Base-by-base conservation (phyloP, 1,140 invertebrate genomes). In the Euborellia annulipes region DNA sequence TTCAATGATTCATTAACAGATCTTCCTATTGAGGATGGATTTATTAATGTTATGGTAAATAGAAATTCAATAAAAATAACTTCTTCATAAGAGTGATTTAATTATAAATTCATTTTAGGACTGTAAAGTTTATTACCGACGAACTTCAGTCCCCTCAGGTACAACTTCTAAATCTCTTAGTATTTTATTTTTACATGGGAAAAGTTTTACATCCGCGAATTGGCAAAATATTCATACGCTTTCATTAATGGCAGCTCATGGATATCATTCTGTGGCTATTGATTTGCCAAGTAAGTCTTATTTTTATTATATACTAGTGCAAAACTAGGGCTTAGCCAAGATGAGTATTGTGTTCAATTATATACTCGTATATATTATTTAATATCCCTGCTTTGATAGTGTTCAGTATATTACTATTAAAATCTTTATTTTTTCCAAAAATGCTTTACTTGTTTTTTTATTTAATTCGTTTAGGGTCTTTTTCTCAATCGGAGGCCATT, bases 131-230 rank as follows among this genome's bases (percentile, higher is more conserved):
- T 49, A 36, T 19, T 49, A 40, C 19, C 41, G 47, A 4, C 48
- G 53, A 41, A 53, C 48, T 9, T n/a, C 22, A 9, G 48, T 50
- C 19, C 53, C 54, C 17, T 36, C 17, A 3, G 49, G 41, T 40
- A 41, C 49, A 1, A n/a, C 23, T 11, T 9, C 39, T 11, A 48
- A 45, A 39, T 41, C 43, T n/a, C 42, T 48, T 18, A 41, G 38
- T 36, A 52, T 69, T 11, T 50, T 69, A 1, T 55, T 69, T 1
- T 52, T 69, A 1, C 67, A 69, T 55, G 67, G 67, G 3, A 49
- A 49, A 21, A 45, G 43, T 21, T 68, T 68, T 50, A 56, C 58
- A 4, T 67, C 67, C 2, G 20, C 62, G 46, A 61, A 57, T 20
- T 69, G 67, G 67, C 27, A 55, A 8, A 53, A 64, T 3, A 54